Evolutionary conservation across 2,888 invertebrate genomes (phyloP).

Genomic region (Meliscaeva auricollis): DNA sequence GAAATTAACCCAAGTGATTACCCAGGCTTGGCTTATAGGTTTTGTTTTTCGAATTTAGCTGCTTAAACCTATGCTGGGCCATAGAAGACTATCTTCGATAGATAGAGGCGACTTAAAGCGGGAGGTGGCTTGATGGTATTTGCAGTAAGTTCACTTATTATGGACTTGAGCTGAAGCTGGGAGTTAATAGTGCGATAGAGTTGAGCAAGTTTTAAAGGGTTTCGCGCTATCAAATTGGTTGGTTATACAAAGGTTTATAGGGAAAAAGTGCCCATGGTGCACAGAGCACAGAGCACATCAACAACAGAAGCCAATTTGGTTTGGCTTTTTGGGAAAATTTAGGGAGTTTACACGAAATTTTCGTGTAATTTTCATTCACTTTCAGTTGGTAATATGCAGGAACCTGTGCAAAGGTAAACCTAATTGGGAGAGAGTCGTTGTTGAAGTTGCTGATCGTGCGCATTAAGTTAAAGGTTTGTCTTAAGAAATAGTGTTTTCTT

Average conservation of each 20-base stretch:
- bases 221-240: slow-evolving; percentile 61
- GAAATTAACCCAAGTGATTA: slow-evolving; percentile 75
- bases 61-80: background rate
- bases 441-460: slow-evolving; percentile 13
- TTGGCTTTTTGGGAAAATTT: slow-evolving; percentile 56
- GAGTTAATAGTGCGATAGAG: slow-evolving; percentile 58
- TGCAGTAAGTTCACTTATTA: slow-evolving; percentile 64
- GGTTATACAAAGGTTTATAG: background rate
- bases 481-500: slow-evolving; percentile 12
- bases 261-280: background rate
- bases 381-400: slow-evolving; percentile 44
- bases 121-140: slow-evolving; percentile 64
- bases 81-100: background rate
- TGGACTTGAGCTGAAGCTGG: slow-evolving; percentile 46
- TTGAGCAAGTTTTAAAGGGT: slow-evolving; percentile 72
- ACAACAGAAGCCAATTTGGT: slow-evolving; percentile 66
- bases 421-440: slow-evolving; percentile 69
- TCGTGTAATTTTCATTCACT: slow-evolving; percentile 72
- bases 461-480: slow-evolving; percentile 13
- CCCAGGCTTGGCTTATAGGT: slow-evolving; percentile 64
- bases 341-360: slow-evolving; percentile 65
- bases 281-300: background rate
- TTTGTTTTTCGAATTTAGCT: slow-evolving; percentile 18
- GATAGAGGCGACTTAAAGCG: slow-evolving; percentile 30
- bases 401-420: background rate